phyloP scores from a whole-genome alignment of 2,113 vertebrate genomes.

The Phodopus roborovskii region DNA sequence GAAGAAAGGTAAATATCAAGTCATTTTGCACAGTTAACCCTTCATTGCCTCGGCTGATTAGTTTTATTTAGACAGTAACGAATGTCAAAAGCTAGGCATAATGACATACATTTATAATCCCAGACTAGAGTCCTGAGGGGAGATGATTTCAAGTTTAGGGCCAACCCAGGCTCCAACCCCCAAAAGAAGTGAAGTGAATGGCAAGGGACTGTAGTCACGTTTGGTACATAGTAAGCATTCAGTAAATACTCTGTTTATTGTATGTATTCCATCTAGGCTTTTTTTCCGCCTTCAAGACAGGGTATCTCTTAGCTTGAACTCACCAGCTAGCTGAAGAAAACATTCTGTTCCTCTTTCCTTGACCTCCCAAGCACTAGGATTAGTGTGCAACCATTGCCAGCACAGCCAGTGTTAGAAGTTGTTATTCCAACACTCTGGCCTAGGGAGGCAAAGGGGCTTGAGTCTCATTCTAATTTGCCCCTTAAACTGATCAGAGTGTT shows the following conservation, averaged over 20 bases:
- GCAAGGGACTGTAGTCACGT: neutral
- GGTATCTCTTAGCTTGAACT: neutral
- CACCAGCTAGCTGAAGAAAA: neutral
- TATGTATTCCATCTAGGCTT: neutral
- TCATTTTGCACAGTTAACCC: neutral
- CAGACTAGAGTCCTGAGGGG: neutral
- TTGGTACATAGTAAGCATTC: neutral
- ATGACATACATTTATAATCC: neutral
- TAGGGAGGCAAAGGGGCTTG: slow-evolving; percentile 4
- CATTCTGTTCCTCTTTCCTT: neutral
- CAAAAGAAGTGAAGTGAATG: neutral
- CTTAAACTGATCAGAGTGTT: slow-evolving; percentile 27
- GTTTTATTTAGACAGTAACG: slow-evolving; percentile 25
- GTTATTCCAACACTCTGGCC: neutral
- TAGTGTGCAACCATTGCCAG: too few species aligned
- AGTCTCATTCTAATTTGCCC: neutral
- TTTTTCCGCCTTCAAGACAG: neutral
- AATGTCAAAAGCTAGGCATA: neutral
- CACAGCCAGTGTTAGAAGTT: slow-evolving; percentile 1
- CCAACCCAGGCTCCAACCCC: too few species aligned
- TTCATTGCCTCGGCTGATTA: neutral
- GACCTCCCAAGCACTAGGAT: neutral
- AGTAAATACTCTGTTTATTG: neutral
- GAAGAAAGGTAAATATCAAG: slow-evolving; percentile 89
- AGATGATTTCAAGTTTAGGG: neutral